Evolutionary conservation across 2,888 invertebrate species (phyloP).

Genomic region (Fabriciana adippe): DNA sequence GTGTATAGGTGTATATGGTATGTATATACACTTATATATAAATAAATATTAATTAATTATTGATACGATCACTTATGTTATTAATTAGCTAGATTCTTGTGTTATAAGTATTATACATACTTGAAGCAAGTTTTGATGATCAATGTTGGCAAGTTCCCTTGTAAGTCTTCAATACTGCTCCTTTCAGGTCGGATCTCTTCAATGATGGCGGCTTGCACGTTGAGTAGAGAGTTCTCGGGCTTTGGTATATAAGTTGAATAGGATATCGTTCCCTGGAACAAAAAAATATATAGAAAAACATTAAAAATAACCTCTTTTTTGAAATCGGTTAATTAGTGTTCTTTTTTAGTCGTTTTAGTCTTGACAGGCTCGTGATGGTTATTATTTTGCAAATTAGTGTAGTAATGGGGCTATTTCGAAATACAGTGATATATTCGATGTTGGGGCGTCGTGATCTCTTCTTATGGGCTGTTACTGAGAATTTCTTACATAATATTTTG

Average conservation of each 20-base stretch:
- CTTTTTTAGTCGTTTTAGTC: too few relatives aligned
- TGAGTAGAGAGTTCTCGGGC: slow-evolving; percentile 80
- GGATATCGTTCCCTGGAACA: slow-evolving; percentile 80
- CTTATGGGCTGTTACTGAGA: too few relatives aligned
- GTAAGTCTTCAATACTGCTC: slow-evolving; percentile 84
- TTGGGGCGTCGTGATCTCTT: too few relatives aligned
- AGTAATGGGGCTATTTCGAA: too few relatives aligned
- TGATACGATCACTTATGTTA: background rate
- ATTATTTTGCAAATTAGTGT: too few relatives aligned
- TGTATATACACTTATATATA: too few relatives aligned
- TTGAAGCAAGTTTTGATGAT: slow-evolving; percentile 85
- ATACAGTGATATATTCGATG: too few relatives aligned
- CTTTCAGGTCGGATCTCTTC: slow-evolving; percentile 84
- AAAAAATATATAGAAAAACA: background rate
- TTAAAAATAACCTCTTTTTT: background rate
- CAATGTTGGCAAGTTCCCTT: slow-evolving; percentile 84
- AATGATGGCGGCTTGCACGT: slow-evolving; percentile 84
- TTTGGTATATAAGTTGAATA: slow-evolving; percentile 84
- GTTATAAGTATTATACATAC: slow-evolving; percentile 55
- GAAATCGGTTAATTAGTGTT: background rate
- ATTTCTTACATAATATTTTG: too few relatives aligned
- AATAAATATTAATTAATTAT: too few relatives aligned
- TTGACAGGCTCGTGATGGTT: too few relatives aligned
- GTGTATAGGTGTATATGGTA: too few relatives aligned
- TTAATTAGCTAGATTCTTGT: background rate